Percentiles rank a stretch among this genome's conserved stretches.
Conservation (phyloP, 1,140 invertebrate species). For the Aphis gossypii region DNA sequence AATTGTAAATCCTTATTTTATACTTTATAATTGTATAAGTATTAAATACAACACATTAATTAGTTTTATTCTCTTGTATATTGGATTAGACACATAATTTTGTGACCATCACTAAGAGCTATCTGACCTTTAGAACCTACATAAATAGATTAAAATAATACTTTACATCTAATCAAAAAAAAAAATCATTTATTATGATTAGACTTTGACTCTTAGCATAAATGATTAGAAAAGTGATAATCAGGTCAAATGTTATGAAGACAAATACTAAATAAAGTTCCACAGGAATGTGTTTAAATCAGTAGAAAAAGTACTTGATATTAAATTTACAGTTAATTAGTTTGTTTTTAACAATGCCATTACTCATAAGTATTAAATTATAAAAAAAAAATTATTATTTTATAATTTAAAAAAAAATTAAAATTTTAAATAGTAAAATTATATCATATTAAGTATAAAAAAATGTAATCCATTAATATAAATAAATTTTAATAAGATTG, state of each 20-base stretch:
- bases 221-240: slow-evolving; percentile 8
- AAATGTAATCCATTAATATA: background rate
- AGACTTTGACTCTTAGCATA: slow-evolving; percentile 7
- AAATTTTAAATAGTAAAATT: background rate
- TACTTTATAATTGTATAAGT: background rate
- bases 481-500: background rate
- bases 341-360: background rate
- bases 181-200: slow-evolving; percentile 22
- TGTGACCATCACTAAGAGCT: slow-evolving; percentile 9
- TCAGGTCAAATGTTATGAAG: slow-evolving; percentile 34
- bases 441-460: background rate
- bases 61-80: background rate
- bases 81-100: background rate
- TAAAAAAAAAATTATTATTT: background rate
- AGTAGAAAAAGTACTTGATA: background rate
- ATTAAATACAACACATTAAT: background rate
- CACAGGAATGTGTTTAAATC: background rate
- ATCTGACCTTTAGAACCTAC: background rate
- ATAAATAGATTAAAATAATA: background rate
- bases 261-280: background rate
- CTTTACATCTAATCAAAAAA: background rate
- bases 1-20: background rate
- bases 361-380: background rate
- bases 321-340: background rate
- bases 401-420: background rate